Conservation (phyloP, 2,797 vertebrate species). For the Rhadinocentrus ornatus region DNA sequence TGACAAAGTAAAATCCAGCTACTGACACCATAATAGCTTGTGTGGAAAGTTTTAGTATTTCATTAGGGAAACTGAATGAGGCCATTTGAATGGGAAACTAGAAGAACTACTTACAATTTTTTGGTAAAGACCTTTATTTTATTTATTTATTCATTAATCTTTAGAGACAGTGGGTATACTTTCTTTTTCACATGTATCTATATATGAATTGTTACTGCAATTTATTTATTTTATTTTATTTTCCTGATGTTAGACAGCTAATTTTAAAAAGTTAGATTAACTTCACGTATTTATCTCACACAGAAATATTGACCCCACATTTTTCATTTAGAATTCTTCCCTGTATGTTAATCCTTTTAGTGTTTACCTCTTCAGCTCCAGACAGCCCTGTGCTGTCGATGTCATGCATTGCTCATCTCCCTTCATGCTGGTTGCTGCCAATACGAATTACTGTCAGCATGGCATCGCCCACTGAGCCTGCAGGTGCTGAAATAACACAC, state of each 20-base stretch:
- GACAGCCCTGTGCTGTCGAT: constrained; percentile 26
- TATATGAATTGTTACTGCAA: neutral
- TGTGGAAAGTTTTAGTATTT: too few species aligned
- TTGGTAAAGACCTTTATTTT: too few species aligned
- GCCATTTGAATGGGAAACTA: too few species aligned
- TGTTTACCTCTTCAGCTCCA: constrained; percentile 19
- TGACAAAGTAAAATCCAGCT: too few species aligned
- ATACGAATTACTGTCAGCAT: constrained; percentile 62
- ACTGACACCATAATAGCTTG: too few species aligned
- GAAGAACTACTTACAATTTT: too few species aligned
- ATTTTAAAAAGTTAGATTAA: neutral
- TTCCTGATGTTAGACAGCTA: neutral
- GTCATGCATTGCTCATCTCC: constrained; percentile 27
- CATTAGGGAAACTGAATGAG: too few species aligned
- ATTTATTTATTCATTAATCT: too few species aligned
- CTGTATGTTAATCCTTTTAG: constrained; percentile 6
- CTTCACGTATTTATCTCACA: neutral
- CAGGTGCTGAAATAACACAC: constrained; percentile 53
- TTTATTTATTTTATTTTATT: neutral
- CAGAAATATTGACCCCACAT: constrained; percentile 1
- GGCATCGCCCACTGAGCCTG: constrained; percentile 51
- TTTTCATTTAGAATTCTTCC: constrained; percentile 11
- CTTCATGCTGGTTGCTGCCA: constrained; percentile 63
- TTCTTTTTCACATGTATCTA: too few species aligned
- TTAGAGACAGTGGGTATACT: too few species aligned